Percentiles rank a stretch among this genome's conserved stretches.
Conservation (phyloP, 2,113 vertebrate species). For the Dromaius novaehollandiae region DNA sequence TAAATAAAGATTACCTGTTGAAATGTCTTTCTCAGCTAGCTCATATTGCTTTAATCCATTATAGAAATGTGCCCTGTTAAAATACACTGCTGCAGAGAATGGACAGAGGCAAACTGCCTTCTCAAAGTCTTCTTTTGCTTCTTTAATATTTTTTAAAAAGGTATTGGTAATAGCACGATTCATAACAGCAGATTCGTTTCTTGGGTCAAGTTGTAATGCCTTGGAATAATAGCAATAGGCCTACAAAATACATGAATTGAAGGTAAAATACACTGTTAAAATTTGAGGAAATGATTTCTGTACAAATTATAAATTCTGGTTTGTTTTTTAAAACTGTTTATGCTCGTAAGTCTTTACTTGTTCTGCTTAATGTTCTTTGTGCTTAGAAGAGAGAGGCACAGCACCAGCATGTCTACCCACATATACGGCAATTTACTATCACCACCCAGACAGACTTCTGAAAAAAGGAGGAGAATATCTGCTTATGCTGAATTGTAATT, state of each 20-base stretch:
- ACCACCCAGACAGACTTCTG: not conserved
- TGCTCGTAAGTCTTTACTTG: not conserved
- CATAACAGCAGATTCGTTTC: conserved; percentile 74
- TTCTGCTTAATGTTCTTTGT: not conserved
- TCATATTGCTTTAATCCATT: conserved; percentile 74
- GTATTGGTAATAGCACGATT: conserved; percentile 79
- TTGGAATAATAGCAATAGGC: conserved; percentile 77
- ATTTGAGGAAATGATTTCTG: not conserved
- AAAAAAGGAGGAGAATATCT: not conserved
- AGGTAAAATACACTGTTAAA: not conserved
- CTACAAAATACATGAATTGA: conserved; percentile 61
- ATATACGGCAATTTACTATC: not conserved
- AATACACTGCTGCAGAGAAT: conserved; percentile 72
- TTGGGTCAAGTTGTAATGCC: conserved; percentile 73
- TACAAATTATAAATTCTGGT: not conserved
- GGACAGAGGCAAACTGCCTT: conserved; percentile 67
- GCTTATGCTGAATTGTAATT: not conserved
- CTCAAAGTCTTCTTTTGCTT: conserved; percentile 79
- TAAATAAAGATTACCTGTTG: conserved; percentile 65
- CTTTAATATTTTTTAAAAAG: conserved; percentile 72
- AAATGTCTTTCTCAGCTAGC: conserved; percentile 75
- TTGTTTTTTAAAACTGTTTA: not conserved
- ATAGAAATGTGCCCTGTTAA: conserved; percentile 77
- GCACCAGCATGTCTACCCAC: not conserved
- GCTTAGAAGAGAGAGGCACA: not conserved